Percentiles rank a stretch among this genome's conserved stretches.
Conservation (phyloP, 1,140 invertebrate species). For the Neodiprion pinetum region DNA sequence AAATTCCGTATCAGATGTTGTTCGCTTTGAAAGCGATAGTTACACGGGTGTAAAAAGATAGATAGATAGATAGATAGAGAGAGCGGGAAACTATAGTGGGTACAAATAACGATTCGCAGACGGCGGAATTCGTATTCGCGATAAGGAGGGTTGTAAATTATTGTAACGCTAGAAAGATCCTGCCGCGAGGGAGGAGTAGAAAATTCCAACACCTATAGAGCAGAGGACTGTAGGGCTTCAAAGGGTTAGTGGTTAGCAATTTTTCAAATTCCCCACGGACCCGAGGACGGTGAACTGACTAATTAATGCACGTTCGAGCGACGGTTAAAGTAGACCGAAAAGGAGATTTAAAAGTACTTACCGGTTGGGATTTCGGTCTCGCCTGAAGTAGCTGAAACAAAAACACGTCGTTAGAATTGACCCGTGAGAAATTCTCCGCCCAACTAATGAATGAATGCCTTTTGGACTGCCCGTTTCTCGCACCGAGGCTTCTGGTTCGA, state of each 20-base stretch:
- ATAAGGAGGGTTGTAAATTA: not conserved
- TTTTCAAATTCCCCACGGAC: not conserved
- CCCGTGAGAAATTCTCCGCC: not conserved
- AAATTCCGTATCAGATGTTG: not conserved
- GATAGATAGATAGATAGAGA: not conserved
- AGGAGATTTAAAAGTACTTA: slow-evolving; percentile 5
- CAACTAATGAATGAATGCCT: not conserved
- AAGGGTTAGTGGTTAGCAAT: not conserved
- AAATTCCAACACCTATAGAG: not conserved
- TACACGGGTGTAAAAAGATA: not conserved
- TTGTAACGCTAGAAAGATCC: not conserved
- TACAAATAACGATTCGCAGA: not conserved
- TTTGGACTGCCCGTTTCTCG: not conserved
- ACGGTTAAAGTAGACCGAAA: not conserved
- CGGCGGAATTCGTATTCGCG: not conserved
- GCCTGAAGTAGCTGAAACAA: slow-evolving; percentile 5
- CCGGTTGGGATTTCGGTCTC: not conserved
- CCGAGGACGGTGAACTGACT: not conserved
- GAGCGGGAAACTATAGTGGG: not conserved
- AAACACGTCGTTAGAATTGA: slow-evolving; percentile 3
- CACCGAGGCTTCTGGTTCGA: not conserved
- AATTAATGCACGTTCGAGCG: not conserved
- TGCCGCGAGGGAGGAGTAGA: not conserved
- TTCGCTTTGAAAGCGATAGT: not conserved
- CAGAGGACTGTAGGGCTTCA: not conserved